Evolutionary conservation across 2,797 vertebrate species (phyloP), one percentile per base, ranked within the genome.

Genomic region (Halcyon badia): DNA sequence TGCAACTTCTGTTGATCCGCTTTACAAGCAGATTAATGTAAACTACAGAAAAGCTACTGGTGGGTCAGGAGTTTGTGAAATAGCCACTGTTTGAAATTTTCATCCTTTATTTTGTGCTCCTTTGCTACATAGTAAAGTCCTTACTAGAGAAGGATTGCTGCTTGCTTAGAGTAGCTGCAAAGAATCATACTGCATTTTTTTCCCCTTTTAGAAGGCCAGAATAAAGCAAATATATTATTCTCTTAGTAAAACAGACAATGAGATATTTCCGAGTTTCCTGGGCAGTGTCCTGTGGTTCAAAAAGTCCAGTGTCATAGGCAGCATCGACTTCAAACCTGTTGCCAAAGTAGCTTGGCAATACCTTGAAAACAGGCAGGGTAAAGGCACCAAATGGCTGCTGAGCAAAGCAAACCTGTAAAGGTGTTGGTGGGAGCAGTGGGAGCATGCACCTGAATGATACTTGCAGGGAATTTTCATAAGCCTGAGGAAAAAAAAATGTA

Each of bases 21-120:
- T 83, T 91, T 78, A 68, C 44, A 80, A 80, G 19, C 22, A 31
- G 31, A 85, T 91, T 94, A 65, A 80, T 92, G 71, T 88, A 73
- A 92, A 69, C 54, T 80, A 33, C 21, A 68, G 58, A 64, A 77
- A 62, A 85, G 52, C 21, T 51, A 28, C n/a, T 54, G 49, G 28
- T 79, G 71, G 37, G 62, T 90, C 60, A 83, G 51, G 42, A 91
- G n/a, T 51, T 66, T 33, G 10, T 87, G 73, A 82, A 75, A 89
- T 42, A 48, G 46, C 84, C 87, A 49, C 52, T 33, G 20, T 33
- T 83, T 83, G 58, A 61, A 19, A 89, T 60, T 73, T 46, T 37
- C 35, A 28, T 57, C 14, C 48, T 84, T 84, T 69, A 11, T 71
- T 90, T 87, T 72, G 35, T 71, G 19, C 37, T 76, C 18, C 22